These are phyloP conservation scores for Oreocharis arfaki DNA, from an alignment of 2,113 vertebrate genomes.

Conservation along the genomic window DNA sequence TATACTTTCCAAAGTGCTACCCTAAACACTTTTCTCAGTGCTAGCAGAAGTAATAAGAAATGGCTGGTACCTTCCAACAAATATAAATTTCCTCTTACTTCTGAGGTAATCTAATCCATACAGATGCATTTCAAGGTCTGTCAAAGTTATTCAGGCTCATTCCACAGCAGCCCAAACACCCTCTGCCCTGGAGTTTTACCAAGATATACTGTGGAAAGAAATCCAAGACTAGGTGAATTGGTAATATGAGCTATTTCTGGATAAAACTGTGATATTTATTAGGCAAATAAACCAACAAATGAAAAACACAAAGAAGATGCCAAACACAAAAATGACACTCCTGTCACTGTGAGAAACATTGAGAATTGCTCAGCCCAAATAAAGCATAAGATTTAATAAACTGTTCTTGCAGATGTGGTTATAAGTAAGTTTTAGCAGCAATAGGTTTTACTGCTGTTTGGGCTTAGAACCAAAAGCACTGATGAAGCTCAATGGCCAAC, in stretches of 20 bases:
- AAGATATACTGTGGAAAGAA: not conserved
- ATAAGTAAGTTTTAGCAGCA: slow-evolving; percentile 16
- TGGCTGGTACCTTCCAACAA: not conserved
- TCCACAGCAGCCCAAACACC: not conserved
- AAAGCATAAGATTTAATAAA: slow-evolving; percentile 13
- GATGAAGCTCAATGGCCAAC: not conserved
- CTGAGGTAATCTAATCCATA: slow-evolving; percentile 34
- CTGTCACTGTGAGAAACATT: not conserved
- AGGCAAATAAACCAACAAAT: slow-evolving; percentile 4
- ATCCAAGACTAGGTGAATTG: not conserved
- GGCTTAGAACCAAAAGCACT: not conserved
- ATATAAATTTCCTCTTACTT: slow-evolving; percentile 34
- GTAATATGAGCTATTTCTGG: not conserved
- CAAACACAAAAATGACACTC: not conserved
- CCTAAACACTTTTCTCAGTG: slow-evolving; percentile 32
- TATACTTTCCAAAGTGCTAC: slow-evolving; percentile 37
- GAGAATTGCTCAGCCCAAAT: not conserved
- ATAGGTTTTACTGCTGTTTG: not conserved
- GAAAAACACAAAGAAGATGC: not conserved
- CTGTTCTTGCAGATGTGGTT: not conserved
- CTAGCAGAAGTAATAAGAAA: slow-evolving; percentile 37
- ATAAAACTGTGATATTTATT: not conserved
- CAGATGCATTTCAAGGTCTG: slow-evolving; percentile 41
- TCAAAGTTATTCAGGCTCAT: slow-evolving; percentile 9
- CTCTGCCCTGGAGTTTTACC: not conserved